These are phyloP conservation scores for Dione vanillae DNA, from an alignment of 2,888 invertebrate species.

Conservation along the genomic window DNA sequence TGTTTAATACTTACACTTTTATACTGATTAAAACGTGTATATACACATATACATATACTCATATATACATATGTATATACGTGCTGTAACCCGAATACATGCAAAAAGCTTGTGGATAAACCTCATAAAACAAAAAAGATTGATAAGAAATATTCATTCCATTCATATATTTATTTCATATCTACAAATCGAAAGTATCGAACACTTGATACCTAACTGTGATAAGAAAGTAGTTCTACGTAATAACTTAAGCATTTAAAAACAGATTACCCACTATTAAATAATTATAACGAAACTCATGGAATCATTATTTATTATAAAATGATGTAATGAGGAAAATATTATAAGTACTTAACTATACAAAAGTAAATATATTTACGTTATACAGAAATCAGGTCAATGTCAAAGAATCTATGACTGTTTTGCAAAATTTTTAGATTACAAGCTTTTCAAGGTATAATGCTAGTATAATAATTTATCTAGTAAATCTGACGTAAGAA, in stretches of 20 bases:
- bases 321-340: conserved; percentile 61
- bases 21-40: too few relatives aligned
- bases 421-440: neutral
- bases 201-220: neutral
- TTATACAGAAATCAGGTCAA: conserved; percentile 52
- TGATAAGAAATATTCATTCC: too few relatives aligned
- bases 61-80: too few relatives aligned
- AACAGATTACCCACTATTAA: conserved; percentile 8
- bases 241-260: conserved; percentile 9
- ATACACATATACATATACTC: too few relatives aligned
- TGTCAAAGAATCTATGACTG: conserved; percentile 43
- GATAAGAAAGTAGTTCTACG: conserved; percentile 24
- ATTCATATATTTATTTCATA: too few relatives aligned
- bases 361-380: conserved; percentile 40
- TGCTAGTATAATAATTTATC: neutral
- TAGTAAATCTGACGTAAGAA: neutral
- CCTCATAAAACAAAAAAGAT: too few relatives aligned
- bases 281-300: conserved; percentile 44
- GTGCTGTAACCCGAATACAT: too few relatives aligned
- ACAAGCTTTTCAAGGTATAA: too few relatives aligned
- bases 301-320: conserved; percentile 51
- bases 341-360: conserved; percentile 37
- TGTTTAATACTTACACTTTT: too few relatives aligned
- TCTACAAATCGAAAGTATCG: neutral
- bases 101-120: too few relatives aligned